These are phyloP conservation scores for Baronia brevicornis DNA, from an alignment of 2,888 invertebrate species.

Conservation along the genomic window DNA sequence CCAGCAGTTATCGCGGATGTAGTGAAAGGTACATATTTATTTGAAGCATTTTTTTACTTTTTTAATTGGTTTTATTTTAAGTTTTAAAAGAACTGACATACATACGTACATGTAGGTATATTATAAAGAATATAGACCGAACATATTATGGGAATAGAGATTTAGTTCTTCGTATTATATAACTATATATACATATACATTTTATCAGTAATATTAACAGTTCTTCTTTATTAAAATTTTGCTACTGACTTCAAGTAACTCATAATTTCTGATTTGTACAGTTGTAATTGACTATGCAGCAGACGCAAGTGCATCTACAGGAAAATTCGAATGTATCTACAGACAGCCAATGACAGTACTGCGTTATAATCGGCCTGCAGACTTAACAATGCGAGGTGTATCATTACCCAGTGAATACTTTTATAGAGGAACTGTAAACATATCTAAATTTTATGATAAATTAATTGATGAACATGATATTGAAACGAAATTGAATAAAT, in stretches of 20 bases:
- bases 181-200: neutral
- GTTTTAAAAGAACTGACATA: too few relatives aligned
- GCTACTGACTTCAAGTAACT: too few relatives aligned
- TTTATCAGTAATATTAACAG: neutral
- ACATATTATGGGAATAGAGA: too few relatives aligned
- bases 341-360: slow-evolving; percentile 50
- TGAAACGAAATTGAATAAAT: slow-evolving; percentile 31
- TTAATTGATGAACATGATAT: slow-evolving; percentile 38
- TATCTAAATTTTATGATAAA: slow-evolving; percentile 29
- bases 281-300: slow-evolving; percentile 69
- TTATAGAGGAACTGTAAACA: slow-evolving; percentile 41
- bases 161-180: neutral
- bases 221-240: slow-evolving; percentile 2
- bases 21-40: slow-evolving; percentile 92
- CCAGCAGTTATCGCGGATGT: slow-evolving; percentile 87
- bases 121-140: too few relatives aligned
- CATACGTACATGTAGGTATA: too few relatives aligned
- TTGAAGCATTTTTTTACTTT: too few relatives aligned
- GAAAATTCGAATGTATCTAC: slow-evolving; percentile 76
- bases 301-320: slow-evolving; percentile 64
- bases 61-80: too few relatives aligned
- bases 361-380: slow-evolving; percentile 33
- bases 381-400: slow-evolving; percentile 42
- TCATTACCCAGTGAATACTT: slow-evolving; percentile 49
- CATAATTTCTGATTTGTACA: slow-evolving; percentile 34